Evolutionary conservation across 2,888 invertebrate species (phyloP).

Genomic region (Trichopria drosophilae): DNA sequence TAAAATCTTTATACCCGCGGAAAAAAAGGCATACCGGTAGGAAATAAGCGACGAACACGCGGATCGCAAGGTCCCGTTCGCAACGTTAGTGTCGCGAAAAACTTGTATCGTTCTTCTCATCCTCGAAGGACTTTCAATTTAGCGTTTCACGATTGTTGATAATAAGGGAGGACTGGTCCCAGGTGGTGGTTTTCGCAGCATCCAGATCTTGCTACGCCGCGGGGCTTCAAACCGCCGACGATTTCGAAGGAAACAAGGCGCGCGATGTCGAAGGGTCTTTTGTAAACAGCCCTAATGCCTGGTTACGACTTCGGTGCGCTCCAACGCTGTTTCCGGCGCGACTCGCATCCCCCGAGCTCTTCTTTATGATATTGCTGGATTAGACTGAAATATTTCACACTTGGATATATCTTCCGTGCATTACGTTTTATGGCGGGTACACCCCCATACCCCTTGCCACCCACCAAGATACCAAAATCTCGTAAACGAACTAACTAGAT

Average conservation of each 20-base stretch:
- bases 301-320: conserved; percentile 53
- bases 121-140: conserved; percentile 55
- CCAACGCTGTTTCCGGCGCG: conserved; percentile 20
- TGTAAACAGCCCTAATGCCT: conserved; percentile 58
- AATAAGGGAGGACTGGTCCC: conserved; percentile 54
- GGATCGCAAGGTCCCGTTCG: too few relatives aligned
- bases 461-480: conserved; percentile 33
- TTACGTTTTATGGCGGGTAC: conserved; percentile 53
- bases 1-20: too few relatives aligned
- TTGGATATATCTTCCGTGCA: conserved; percentile 54
- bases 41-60: too few relatives aligned
- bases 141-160: conserved; percentile 59
- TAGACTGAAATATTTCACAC: conserved; percentile 58
- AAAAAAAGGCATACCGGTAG: too few relatives aligned
- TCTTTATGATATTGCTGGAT: conserved; percentile 60
- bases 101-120: too few relatives aligned
- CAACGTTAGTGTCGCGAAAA: too few relatives aligned
- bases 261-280: conserved; percentile 48
- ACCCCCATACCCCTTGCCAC: conserved; percentile 18
- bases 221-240: conserved; percentile 39
- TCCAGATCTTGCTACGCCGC: conserved; percentile 29
- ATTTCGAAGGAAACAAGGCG: conserved; percentile 40
- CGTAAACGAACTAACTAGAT: conserved; percentile 49
- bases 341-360: conserved; percentile 24
- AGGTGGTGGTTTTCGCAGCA: conserved; percentile 51